Evolutionary conservation across 2,888 invertebrate genomes (phyloP).

Genomic region (Chrysomela aeneicollis): DNA sequence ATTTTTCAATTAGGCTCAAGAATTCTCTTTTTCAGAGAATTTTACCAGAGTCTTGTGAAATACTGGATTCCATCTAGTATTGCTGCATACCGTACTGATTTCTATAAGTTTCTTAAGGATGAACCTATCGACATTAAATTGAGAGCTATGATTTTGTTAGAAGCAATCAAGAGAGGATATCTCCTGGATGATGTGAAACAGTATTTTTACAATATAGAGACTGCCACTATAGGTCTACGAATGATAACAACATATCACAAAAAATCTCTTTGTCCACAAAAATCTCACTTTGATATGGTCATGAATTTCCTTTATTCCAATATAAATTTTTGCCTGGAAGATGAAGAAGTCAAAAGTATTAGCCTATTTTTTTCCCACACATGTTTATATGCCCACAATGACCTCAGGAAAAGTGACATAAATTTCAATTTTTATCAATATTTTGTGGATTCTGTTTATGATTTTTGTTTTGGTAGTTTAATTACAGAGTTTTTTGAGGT

Average conservation of each 20-base stretch:
- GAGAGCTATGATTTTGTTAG: constrained; percentile 42
- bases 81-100: constrained; percentile 38
- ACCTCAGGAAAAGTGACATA: constrained; percentile 27
- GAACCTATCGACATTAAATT: constrained; percentile 35
- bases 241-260: constrained; percentile 43
- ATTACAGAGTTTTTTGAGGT: constrained; percentile 38
- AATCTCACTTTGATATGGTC: constrained; percentile 35
- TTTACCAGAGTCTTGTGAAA: constrained; percentile 49
- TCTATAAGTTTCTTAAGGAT: constrained; percentile 41
- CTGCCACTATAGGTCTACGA: constrained; percentile 37
- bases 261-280: constrained; percentile 37
- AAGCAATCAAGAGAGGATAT: constrained; percentile 40
- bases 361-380: constrained; percentile 41
- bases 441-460: constrained; percentile 38
- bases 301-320: constrained; percentile 36
- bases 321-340: constrained; percentile 25
- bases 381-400: constrained; percentile 36
- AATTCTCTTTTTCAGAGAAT: constrained; percentile 46
- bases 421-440: constrained; percentile 33
- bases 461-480: constrained; percentile 35
- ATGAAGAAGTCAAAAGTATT: constrained; percentile 36
- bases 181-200: constrained; percentile 18
- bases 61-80: constrained; percentile 48
- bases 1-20: background rate
- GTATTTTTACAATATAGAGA: constrained; percentile 36